Percentiles rank a stretch among this genome's conserved stretches.
phyloP scores from a whole-genome alignment of 37 sponge, comb jelly and placozoan genomes.

The Diacarnus erythraeanus region DNA sequence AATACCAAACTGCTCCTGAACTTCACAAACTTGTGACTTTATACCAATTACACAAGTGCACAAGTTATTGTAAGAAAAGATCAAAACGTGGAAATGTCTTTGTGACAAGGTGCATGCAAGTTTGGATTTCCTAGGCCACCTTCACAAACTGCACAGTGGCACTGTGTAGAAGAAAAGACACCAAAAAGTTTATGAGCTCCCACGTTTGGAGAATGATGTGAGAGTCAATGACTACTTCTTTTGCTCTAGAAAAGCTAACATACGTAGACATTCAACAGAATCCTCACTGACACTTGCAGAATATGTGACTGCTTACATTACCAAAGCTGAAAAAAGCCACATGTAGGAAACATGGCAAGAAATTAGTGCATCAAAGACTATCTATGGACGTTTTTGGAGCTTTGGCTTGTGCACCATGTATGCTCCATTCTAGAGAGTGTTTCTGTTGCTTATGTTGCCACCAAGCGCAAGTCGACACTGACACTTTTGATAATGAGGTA shows the following conservation, averaged over 20 bases:
- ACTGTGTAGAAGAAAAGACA: background rate
- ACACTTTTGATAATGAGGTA: too few species aligned
- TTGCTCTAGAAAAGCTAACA: background rate
- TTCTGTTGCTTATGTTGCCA: too few species aligned
- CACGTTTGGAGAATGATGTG: background rate
- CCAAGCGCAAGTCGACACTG: too few species aligned
- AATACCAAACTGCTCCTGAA: constrained; percentile 42
- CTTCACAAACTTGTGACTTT: too few species aligned
- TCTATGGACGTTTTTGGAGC: background rate
- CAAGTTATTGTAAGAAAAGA: constrained; percentile 44
- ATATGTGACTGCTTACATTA: constrained; percentile 60
- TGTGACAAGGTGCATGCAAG: too few species aligned
- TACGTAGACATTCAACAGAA: too few species aligned
- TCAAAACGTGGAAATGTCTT: too few species aligned
- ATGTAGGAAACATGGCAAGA: constrained; percentile 4
- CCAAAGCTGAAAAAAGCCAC: constrained; percentile 65
- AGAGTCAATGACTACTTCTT: background rate
- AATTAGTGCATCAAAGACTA: background rate
- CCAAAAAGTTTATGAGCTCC: background rate
- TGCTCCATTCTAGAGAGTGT: background rate
- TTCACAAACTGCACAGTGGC: background rate
- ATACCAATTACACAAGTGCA: too few species aligned
- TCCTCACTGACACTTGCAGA: constrained; percentile 41
- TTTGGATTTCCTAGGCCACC: background rate
- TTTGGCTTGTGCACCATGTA: background rate